Conservation (phyloP, 2,113 vertebrate species). For the Apistogramma diplotaenia region DNA sequence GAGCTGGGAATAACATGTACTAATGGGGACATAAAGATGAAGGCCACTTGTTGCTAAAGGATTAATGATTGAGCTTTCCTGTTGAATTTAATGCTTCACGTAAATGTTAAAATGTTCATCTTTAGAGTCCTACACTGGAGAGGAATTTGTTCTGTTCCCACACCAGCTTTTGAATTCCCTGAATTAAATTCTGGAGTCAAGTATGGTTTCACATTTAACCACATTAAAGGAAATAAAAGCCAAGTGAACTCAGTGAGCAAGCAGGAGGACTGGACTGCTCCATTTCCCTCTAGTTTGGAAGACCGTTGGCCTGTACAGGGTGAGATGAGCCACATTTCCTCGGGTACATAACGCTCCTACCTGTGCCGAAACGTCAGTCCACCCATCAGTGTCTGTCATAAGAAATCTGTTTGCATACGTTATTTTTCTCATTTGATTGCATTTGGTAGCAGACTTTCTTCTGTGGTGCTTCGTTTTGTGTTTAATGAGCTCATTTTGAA, state of each 20-base stretch:
- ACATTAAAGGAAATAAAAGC: neutral
- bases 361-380: neutral
- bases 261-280: fast-evolving
- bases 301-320: neutral
- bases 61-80: neutral
- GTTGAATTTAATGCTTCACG: neutral
- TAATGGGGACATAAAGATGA: neutral
- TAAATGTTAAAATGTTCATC: neutral
- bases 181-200: neutral
- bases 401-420: no score
- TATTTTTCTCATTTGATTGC: neutral
- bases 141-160: neutral
- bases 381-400: neutral
- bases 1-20: no score
- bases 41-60: neutral
- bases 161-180: neutral
- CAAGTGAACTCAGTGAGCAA: neutral
- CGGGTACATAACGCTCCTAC: neutral
- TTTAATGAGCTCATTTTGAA: neutral
- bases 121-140: neutral
- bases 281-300: neutral
- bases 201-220: neutral
- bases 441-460: neutral
- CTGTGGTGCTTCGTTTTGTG: no score
- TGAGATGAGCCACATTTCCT: neutral